Base-by-base conservation (phyloP, 2,797 vertebrate genomes). In the Bufotes viridis region DNA sequence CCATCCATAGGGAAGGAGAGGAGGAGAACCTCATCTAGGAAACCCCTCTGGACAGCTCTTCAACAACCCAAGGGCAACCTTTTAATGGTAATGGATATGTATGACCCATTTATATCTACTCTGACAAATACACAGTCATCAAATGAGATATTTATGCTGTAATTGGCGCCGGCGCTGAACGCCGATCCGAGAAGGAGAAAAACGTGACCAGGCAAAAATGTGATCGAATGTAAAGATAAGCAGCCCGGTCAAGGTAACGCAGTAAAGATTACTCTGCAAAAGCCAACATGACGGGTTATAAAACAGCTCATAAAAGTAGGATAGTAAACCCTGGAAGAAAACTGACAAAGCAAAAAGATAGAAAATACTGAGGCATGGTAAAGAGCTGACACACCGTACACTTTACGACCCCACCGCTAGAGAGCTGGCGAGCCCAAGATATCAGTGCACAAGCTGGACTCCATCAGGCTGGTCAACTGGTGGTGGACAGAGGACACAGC, bases 171-270 rank as follows among this genome's bases (percentile, higher is more conserved):
- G n/a, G 29, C 51, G 76, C 51, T 22, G 11, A 13, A 49, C 22
- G 18, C 22, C 24, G 49, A 82, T 82, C n/a, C n/a, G 67, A 82
- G 34, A n/a, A 13, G 65, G 65, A 72, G 42, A 55, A 34, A 76
- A 87, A 20, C 49, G 70, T 87, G 86, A 87, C 86, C 18, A 15
- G 11, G 81, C 81, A 83, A 26, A 42, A 87, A 87, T 78, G 74
- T 20, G 26, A 55, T 83, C 70, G 53, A 80, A 20, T 17, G 24
- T 24, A 74, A 22, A 83, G 80, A 87, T 82, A 87, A 83, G 58
- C 58, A 20, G 18, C 60, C 3, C 49, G 72, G 69, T 87, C 57
- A 76, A 87, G 86, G 86, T 78, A 67, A 78, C 42, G 49, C 34
- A 26, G 78, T 87, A 70, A 74, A 72, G 65, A 79, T 87, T 81